Base-by-base conservation (phyloP, 2,797 vertebrate species). In the Sebastes diaconus region DNA sequence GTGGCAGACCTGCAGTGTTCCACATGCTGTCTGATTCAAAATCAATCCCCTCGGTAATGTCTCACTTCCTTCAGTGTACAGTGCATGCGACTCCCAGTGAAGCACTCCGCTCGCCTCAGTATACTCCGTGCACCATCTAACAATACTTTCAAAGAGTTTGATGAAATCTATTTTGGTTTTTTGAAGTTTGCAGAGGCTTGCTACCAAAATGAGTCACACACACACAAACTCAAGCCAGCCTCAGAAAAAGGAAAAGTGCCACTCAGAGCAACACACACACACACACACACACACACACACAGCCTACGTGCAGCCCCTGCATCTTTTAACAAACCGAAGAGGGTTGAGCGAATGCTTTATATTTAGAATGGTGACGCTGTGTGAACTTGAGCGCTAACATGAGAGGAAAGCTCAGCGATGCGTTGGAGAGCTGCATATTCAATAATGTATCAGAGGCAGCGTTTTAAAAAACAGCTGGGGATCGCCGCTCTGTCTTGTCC, bases 361-460 rank as follows among this genome's bases (percentile, higher is more conserved):
- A 93, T 94, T 94, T 95, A 94, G 94, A 91, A 77, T 24, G 73
- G 88, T 94, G 94, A 94, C 85, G 90, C 87, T 34, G 90, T 88
- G 81, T 82, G 25, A 91, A 92, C 84, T 86, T 78, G 72, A 90
- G 86, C 80, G 18, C 89, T 93, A 94, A 95, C 93, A 89, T 81
- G 89, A 93, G 90, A 92, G 90, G 90, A 94, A 93, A 87, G 93
- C 90, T 93, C 94, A 93, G 93, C 82, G 92, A 90, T 92, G 94
- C 92, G 89, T 94, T 87, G 85, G 65, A 88, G 91, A 90, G 87
- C 92, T 58, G 77, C 79, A 73, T 82, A 73, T 90, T 95, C 93
- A 95, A 95, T 95, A 94, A 95, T 95, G 88, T 88, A 95, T 93
- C 92, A 90, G 92, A 92, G 83, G 92, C 90, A 85, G 90, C 68